These are phyloP conservation scores for Gouania willdenowi DNA, from an alignment of 2,797 vertebrate species.

Conservation along the genomic window DNA sequence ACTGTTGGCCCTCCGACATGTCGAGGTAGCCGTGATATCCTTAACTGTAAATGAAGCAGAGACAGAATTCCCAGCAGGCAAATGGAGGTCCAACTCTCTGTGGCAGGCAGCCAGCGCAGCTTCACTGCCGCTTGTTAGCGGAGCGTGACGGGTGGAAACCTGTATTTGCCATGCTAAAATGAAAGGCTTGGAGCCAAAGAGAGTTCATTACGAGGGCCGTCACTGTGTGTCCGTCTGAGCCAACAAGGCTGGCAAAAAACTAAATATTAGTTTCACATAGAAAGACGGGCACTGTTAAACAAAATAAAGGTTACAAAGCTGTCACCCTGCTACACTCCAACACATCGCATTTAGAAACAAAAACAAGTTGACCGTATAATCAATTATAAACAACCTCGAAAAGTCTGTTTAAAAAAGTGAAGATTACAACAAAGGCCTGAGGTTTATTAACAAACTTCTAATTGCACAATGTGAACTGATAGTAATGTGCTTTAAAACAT, in stretches of 20 bases:
- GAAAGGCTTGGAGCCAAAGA: constrained; percentile 31
- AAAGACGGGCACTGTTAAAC: no score
- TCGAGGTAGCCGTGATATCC: constrained; percentile 9
- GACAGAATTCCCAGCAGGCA: not conserved
- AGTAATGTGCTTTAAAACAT: no score
- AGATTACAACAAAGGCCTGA: no score
- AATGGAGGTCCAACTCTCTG: constrained; percentile 23
- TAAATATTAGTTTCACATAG: no score
- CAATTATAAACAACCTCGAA: no score
- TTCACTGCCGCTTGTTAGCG: constrained; percentile 44
- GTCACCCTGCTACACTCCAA: no score
- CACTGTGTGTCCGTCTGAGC: constrained; percentile 21
- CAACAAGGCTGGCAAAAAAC: constrained; percentile 28
- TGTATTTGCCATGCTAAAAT: constrained; percentile 45
- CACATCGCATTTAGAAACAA: no score
- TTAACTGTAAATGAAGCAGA: constrained; percentile 24
- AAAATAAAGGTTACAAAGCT: no score
- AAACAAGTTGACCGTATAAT: no score
- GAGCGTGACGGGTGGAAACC: constrained; percentile 24
- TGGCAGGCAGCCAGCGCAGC: constrained; percentile 26
- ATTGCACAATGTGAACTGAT: no score
- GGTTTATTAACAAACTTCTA: no score
- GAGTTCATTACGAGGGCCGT: constrained; percentile 37
- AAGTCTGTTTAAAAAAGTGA: no score
- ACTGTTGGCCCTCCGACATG: constrained; percentile 1